Evolutionary conservation across 2,113 vertebrate genomes (phyloP), one percentile per base, ranked within the genome.

Genomic region (Cyanistes caeruleus): DNA sequence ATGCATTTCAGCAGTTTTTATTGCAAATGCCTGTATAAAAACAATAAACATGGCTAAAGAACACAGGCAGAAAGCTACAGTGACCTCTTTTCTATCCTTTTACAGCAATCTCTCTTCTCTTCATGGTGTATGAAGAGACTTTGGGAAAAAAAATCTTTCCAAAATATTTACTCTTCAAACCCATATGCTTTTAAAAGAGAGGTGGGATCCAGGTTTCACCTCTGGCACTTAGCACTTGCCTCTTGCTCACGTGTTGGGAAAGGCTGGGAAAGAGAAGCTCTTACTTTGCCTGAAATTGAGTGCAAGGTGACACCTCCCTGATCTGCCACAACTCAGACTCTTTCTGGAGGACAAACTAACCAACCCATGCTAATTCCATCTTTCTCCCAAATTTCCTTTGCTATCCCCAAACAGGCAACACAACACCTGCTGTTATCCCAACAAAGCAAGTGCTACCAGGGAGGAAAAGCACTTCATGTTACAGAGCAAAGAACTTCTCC

Each of bases 341-440:
- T 62, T 87, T 81, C 70, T 74, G 51, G 11, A 89, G 44, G 12
- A 77, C 27, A 67, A 93, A 49, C 55, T 17, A 56, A 53, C 63
- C 74, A 93, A 33, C 43, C 43, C 51, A 18, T 0, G 0, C 22
- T 22, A 49, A 69, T 16, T 48, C 60, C 65, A 49, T 13, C 44
- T 65, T 58, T 37, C 82, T 8, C 56, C 59, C 58, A 68, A 87
- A 95, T 87, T 89, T 84, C 58, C 76, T 89, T 35, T 22, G 51
- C 39, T 80, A 27, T 82, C 69, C 85, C 53, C 28, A 52, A 74
- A 81, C 41, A 90, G 31, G 59, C 44, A 62, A 31, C 85, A 65
- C 91, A 83, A 62, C 90, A 94, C 85, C 95, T 93, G 96, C 80
- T 64, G 14, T 20, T 52, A 92, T 35, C 65, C 84, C 79, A 8